Evolutionary conservation across 2,888 invertebrate species (phyloP).

Genomic region (Glyphotaelius pellucidus): DNA sequence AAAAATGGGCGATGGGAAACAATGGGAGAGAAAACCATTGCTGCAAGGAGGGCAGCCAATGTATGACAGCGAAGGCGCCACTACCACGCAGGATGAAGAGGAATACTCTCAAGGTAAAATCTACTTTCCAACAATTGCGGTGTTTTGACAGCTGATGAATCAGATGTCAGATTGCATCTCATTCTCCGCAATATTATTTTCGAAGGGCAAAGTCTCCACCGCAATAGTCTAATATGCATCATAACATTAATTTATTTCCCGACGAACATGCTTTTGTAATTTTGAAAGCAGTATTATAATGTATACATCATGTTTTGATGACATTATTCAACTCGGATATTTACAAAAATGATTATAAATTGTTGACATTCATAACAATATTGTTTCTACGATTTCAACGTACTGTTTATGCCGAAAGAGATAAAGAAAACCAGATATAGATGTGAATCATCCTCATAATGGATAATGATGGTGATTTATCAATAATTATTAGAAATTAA

Average conservation of each 20-base stretch:
- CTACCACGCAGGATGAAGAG: slow-evolving; percentile 48
- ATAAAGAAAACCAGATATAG: background rate
- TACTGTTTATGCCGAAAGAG: background rate
- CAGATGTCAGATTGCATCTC: slow-evolving; percentile 54
- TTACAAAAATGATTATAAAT: background rate
- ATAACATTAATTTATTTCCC: background rate
- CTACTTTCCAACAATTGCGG: slow-evolving; percentile 50
- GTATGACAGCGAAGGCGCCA: background rate
- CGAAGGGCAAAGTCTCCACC: slow-evolving; percentile 50
- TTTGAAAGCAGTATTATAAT: background rate
- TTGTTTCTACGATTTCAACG: background rate
- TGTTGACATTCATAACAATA: slow-evolving; percentile 2
- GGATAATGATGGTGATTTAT: background rate
- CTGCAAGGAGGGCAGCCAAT: slow-evolving; percentile 72
- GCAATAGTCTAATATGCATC: background rate
- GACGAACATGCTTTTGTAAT: background rate
- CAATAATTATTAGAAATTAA: background rate
- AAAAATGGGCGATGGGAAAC: slow-evolving; percentile 80
- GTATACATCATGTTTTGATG: background rate
- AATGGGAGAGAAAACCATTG: slow-evolving; percentile 81
- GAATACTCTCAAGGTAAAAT: slow-evolving; percentile 56
- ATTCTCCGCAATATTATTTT: slow-evolving; percentile 44
- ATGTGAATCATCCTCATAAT: background rate
- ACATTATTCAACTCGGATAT: background rate
- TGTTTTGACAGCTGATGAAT: slow-evolving; percentile 62